These are phyloP conservation scores for Frankliniella intonsa DNA, from an alignment of 2,888 invertebrate genomes.

Conservation along the genomic window DNA sequence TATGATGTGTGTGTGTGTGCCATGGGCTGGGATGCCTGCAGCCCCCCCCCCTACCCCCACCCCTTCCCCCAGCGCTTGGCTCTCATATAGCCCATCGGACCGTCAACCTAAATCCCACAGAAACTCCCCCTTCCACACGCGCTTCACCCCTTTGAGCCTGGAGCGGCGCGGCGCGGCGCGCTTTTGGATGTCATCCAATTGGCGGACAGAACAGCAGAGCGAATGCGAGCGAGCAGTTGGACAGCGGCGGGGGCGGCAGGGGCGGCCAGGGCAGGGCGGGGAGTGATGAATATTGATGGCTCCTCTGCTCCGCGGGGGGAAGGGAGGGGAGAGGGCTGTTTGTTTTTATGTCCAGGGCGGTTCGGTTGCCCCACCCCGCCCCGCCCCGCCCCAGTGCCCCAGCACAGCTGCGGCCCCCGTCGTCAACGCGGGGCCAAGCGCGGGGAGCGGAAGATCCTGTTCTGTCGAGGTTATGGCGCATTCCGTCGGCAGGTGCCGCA, in stretches of 20 bases:
- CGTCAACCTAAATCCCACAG: too few relatives aligned
- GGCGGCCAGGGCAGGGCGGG: neutral
- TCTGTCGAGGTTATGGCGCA: too few relatives aligned
- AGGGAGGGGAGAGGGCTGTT: neutral
- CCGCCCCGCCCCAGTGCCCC: too few relatives aligned
- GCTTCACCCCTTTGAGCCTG: neutral
- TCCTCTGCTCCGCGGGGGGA: neutral
- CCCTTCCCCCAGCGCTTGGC: neutral
- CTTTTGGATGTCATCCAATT: neutral
- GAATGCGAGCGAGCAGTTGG: neutral
- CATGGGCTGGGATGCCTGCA: neutral
- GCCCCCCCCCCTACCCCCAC: neutral
- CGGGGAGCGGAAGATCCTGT: too few relatives aligned
- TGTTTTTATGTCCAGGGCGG: neutral
- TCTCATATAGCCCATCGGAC: neutral
- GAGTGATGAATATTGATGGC: constrained; percentile 19
- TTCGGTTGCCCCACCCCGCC: too few relatives aligned
- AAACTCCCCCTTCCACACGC: too few relatives aligned
- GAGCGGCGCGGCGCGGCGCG: neutral
- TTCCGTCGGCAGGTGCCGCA: too few relatives aligned
- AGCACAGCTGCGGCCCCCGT: too few relatives aligned
- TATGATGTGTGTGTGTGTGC: neutral
- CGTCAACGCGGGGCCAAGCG: too few relatives aligned
- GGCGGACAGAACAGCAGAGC: neutral
- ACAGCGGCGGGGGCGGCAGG: neutral